phyloP scores from a whole-genome alignment of 2,797 vertebrate genomes.

The Argya squamiceps region DNA sequence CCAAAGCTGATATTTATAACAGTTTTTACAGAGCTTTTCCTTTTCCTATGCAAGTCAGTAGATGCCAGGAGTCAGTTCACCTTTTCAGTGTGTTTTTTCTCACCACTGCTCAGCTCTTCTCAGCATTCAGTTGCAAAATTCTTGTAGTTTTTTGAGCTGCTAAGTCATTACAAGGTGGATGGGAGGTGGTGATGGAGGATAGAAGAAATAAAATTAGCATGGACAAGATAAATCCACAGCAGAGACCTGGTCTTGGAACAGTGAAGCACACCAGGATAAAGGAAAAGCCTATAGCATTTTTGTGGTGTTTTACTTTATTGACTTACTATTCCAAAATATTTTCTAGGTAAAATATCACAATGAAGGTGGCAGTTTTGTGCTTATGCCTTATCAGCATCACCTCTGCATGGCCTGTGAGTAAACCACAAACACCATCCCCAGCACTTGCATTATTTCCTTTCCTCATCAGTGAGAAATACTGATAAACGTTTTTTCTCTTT shows the following conservation, averaged over 20 bases:
- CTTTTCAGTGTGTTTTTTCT: not conserved
- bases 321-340: slow-evolving; percentile 1
- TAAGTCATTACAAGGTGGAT: not conserved
- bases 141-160: not conserved
- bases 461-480: not conserved
- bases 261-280: not conserved
- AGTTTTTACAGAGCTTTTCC: not conserved
- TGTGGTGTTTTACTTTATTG: not conserved
- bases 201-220: not conserved
- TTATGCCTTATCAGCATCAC: slow-evolving; percentile 72
- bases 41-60: not conserved
- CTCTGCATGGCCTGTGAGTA: slow-evolving; percentile 76
- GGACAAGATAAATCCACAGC: not conserved
- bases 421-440: not conserved
- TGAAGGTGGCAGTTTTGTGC: slow-evolving; percentile 72
- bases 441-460: not conserved
- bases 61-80: not conserved
- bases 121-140: not conserved
- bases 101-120: not conserved
- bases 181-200: not conserved
- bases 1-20: not conserved
- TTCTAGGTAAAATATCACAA: slow-evolving; percentile 65
- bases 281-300: not conserved
- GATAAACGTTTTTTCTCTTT: not conserved
- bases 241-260: not conserved